Base-by-base conservation (phyloP, 2,888 invertebrate species). In the Cheilosia pagana region DNA sequence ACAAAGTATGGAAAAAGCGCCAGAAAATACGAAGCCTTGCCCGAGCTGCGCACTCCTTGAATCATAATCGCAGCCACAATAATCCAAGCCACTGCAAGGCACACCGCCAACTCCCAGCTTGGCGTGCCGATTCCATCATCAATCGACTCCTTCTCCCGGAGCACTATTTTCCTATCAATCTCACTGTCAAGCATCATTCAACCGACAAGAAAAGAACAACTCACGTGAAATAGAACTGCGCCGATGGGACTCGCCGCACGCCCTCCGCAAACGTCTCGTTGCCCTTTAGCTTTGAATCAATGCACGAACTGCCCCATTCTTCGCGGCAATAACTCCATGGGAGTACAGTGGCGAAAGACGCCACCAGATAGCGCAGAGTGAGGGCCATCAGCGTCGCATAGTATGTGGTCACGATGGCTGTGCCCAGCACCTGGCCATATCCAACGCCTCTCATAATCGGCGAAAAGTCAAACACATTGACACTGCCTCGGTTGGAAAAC, bases 371-470 rank as follows among this genome's bases (percentile, higher is more conserved):
- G 87, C 93, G 94, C 31, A 95, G 88, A 0, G 94, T 94, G 50
- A 95, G 88, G 0, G 94, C 94, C 94, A 95, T 95, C 70, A 95
- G 88, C 0, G 94, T 93, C 81, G 94, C 94, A 90, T 95, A 95
- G 88, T 95, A 95, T 12, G 94, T 94, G 12, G 94, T 93, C 0
- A 95, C 94, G 59, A 93, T 93, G 35, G 91, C 92, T 0, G 93
- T 93, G 5, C 93, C 93, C n/a, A 94, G 82, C 2, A 93, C 91
- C 87, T 94, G 93, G 0, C 94, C 94, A 87, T 93, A 93, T 8
- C 94, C 94, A 19, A 94, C 91, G 62, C 95, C 95, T 93, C 94
- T 94, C 89, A 96, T 93, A 1, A 95, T 93, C 16, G 96, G 96
- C 4, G 93, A 93, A 87, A 95, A 92, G 82, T 95, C 95, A 81